Conservation (phyloP, 2,888 invertebrate species). For the Anaspis maculata region DNA sequence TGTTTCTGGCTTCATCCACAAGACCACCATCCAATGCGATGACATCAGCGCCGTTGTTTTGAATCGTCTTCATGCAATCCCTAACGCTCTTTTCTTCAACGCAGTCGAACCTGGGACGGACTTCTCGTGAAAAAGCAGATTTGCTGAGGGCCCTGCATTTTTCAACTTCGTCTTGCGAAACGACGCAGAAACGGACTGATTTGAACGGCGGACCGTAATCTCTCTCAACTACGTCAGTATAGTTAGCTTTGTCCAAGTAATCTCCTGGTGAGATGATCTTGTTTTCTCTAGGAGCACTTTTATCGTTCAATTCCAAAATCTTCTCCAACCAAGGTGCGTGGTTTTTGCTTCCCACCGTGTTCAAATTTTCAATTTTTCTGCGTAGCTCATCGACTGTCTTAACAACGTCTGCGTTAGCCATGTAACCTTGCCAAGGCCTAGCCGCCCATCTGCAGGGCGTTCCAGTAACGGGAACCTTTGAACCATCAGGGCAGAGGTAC, state of each 20-base stretch:
- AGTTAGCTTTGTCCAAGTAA: constrained; percentile 38
- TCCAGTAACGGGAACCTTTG: constrained; percentile 56
- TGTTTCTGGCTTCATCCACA: constrained; percentile 46
- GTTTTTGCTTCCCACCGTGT: constrained; percentile 39
- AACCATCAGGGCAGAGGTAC: constrained; percentile 74
- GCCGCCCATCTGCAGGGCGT: constrained; percentile 74
- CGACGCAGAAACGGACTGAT: constrained; percentile 60
- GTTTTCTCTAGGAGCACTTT: constrained; percentile 44
- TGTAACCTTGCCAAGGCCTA: constrained; percentile 74
- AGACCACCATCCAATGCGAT: constrained; percentile 58
- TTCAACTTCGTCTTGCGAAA: constrained; percentile 53
- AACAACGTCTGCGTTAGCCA: constrained; percentile 57
- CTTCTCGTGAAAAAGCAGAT: constrained; percentile 68
- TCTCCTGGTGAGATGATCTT: constrained; percentile 34
- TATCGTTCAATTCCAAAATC: constrained; percentile 51
- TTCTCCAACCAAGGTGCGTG: constrained; percentile 44
- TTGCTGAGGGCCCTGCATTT: constrained; percentile 67
- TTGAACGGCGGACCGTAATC: constrained; percentile 63
- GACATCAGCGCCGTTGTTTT: constrained; percentile 62
- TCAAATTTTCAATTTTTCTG: constrained; percentile 49
- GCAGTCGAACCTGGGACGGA: constrained; percentile 74
- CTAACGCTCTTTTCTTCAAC: constrained; percentile 54
- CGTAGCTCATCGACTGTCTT: constrained; percentile 47
- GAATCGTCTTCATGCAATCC: constrained; percentile 59
- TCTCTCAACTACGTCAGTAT: constrained; percentile 60